Conservation (phyloP, 1,140 invertebrate genomes). For the Drosophila kikkawai region DNA sequence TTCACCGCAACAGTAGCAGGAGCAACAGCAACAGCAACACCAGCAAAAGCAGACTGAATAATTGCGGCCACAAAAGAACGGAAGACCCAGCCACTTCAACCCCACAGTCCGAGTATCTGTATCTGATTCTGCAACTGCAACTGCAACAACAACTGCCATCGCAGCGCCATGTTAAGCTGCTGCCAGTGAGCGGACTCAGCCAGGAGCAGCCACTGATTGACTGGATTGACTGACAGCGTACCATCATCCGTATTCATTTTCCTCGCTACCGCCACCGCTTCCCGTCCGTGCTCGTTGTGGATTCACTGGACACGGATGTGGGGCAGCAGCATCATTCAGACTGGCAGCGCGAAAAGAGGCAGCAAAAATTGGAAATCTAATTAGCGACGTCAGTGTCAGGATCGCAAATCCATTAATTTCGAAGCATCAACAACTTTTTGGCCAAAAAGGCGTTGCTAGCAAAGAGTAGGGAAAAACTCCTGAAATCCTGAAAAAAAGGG, state of each 20-base stretch:
- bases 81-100: conserved; percentile 13
- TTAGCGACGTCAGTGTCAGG: conserved; percentile 56
- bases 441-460: conserved; percentile 48
- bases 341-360: conserved; percentile 20
- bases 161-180: conserved; percentile 24
- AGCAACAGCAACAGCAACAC: conserved; percentile 32
- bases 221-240: conserved; percentile 32
- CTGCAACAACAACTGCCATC: conserved; percentile 35
- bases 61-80: conserved; percentile 38
- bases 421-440: conserved; percentile 31
- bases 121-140: conserved; percentile 10
- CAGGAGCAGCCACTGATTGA: conserved; percentile 27
- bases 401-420: conserved; percentile 50
- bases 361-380: conserved; percentile 49
- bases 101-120: conserved; percentile 4
- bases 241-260: conserved; percentile 36
- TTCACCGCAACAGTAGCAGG: conserved; percentile 24
- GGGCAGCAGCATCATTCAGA: background rate
- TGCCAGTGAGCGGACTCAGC: conserved; percentile 25
- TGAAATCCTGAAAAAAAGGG: conserved; percentile 33
- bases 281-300: conserved; percentile 18
- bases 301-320: conserved; percentile 27
- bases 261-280: conserved; percentile 2
- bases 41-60: conserved; percentile 31
- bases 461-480: conserved; percentile 22